Conservation (phyloP, 2,888 invertebrate genomes). For the Lampropteryx suffumata region DNA sequence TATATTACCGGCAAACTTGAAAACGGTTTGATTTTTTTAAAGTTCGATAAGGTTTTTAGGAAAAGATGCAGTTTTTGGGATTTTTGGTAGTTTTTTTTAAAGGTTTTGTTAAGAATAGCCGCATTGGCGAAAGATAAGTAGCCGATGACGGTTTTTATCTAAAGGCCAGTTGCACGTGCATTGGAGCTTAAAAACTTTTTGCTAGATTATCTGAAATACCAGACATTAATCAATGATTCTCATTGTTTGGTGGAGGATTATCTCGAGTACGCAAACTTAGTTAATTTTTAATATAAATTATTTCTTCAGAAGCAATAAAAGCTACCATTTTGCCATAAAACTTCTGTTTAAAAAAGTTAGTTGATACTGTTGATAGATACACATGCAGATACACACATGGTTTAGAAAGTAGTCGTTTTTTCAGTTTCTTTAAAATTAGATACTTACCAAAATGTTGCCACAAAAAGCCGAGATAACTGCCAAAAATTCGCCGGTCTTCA, state of each 20-base stretch:
- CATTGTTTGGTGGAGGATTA: too few species aligned
- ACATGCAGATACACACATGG: too few species aligned
- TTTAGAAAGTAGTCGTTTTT: background rate
- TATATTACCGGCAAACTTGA: conserved; percentile 61
- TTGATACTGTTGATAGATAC: too few species aligned
- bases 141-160: conserved; percentile 43
- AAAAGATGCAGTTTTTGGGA: conserved; percentile 41
- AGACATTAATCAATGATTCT: background rate
- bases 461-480: conserved; percentile 37
- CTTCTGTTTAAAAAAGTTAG: too few species aligned
- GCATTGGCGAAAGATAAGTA: conserved; percentile 52
- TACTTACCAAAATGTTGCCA: conserved; percentile 13
- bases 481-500: conserved; percentile 52
- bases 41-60: conserved; percentile 52
- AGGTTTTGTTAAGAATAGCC: conserved; percentile 42
- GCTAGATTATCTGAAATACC: background rate
- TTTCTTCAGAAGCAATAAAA: too few species aligned
- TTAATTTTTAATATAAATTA: too few species aligned
- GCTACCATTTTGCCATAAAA: too few species aligned
- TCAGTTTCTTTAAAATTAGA: conserved; percentile 19
- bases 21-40: conserved; percentile 52
- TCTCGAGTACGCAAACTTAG: too few species aligned
- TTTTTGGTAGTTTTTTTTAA: conserved; percentile 46
- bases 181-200: background rate
- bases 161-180: conserved; percentile 41